phyloP scores from a whole-genome alignment of 2,888 invertebrate genomes.

The Nomada lathburiana region DNA sequence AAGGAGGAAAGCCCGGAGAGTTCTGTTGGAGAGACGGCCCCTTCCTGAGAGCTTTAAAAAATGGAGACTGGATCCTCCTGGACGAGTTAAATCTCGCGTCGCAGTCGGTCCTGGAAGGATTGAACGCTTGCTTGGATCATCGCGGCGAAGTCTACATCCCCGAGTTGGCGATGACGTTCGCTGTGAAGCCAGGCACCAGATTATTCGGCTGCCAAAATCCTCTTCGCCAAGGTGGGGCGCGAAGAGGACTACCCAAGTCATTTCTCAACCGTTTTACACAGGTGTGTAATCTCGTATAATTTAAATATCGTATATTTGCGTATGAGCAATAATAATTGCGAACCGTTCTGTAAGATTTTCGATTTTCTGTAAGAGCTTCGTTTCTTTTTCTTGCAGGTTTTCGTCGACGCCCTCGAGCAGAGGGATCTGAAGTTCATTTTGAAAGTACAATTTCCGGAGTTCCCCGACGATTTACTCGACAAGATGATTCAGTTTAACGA shows the following conservation, averaged over 20 bases:
- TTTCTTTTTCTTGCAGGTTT: slow-evolving; percentile 84
- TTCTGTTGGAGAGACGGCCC: slow-evolving; percentile 99
- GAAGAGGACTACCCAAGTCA: slow-evolving; percentile 97
- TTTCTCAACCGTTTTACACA: slow-evolving; percentile 99
- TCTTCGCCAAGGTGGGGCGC: slow-evolving; percentile 96
- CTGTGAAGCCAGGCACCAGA: slow-evolving; percentile 90
- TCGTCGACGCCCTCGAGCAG: slow-evolving; percentile 85
- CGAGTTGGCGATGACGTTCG: slow-evolving; percentile 95
- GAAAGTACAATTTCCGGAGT: slow-evolving; percentile 87
- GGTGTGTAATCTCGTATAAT: slow-evolving; percentile 84
- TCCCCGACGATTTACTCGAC: slow-evolving; percentile 87
- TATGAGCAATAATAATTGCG: background rate
- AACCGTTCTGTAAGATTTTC: too few relatives aligned
- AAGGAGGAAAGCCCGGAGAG: slow-evolving; percentile 92
- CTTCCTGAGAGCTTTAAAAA: slow-evolving; percentile 95
- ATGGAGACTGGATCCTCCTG: slow-evolving; percentile 97
- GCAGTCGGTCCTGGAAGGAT: slow-evolving; percentile 98
- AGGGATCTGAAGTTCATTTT: slow-evolving; percentile 86
- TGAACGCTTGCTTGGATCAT: slow-evolving; percentile 99
- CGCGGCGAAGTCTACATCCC: slow-evolving; percentile 98
- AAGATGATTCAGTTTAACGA: slow-evolving; percentile 93
- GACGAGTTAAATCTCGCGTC: slow-evolving; percentile 99
- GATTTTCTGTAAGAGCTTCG: background rate
- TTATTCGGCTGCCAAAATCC: slow-evolving; percentile 99
- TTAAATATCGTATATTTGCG: background rate